Evolutionary conservation across 1,140 invertebrate genomes (phyloP), one percentile per base, ranked within the genome.

Genomic region (Helicoverpa armigera): DNA sequence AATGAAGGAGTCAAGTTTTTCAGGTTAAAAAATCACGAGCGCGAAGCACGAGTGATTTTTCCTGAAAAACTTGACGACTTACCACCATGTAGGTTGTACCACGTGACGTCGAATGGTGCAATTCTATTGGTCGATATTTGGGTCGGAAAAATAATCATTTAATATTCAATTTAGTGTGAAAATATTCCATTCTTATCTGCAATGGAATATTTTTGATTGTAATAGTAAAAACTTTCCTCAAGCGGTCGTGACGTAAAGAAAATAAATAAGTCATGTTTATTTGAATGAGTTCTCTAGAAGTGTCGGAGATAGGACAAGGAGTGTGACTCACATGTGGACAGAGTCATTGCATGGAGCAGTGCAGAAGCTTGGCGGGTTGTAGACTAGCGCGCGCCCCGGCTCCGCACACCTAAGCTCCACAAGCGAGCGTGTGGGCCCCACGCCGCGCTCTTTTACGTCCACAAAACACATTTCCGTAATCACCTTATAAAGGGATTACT

Each of bases 401-500:
- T 18, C 79, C 56, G 43, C 79, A 63, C 74, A 61, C 72, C 82
- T 83, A 87, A 87, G 82, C 82, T 69, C n/a, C 74, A 74, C 83
- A 85, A 87, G 48, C 51, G 80, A 86, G n/a, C 80, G 82, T 81
- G 80, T 80, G 63, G 82, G 83, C 76, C 88, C 91, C 91, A 91
- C 82, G 91, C 86, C 90, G 91, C 87, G 91, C 89, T 92, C 90
- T 91, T 92, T 92, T 91, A 91, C 90, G 89, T 92, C 87, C 91
- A 90, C 89, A 91, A 94, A 92, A 92, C 91, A 94, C 91, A 91
- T 90, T 90, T 87, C 88, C 88, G 94, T 95, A 95, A 95, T 95
- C 94, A 92, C 92, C 92, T 95, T 95, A 95, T 95, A 95, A 94
- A 91, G 92, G 90, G 92, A 95, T 95, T 95, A 95, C 94, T 90